Percentiles rank a stretch among this genome's conserved stretches.
Conservation (phyloP, 2,797 vertebrate species). For the Phrynocephalus forsythii region DNA sequence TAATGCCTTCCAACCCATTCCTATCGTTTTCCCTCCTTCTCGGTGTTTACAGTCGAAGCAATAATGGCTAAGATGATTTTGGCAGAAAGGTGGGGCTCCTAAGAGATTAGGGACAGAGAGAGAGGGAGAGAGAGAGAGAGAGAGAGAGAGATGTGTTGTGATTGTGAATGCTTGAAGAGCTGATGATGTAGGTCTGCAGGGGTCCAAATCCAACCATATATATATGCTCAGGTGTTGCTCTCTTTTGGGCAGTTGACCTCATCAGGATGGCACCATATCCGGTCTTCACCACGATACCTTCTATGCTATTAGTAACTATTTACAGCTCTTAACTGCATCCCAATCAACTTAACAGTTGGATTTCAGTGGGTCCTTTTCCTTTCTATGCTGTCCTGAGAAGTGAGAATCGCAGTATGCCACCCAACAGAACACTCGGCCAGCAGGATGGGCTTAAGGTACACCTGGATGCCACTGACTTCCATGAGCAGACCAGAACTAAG, state of each 20-base stretch:
- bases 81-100: slow-evolving; percentile 28
- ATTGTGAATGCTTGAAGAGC: no score
- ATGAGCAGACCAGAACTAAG: background rate
- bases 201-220: slow-evolving; percentile 9
- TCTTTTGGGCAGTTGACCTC: background rate
- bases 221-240: background rate
- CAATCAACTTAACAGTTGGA: background rate
- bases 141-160: rapidly evolving
- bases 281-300: background rate
- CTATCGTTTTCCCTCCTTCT: background rate
- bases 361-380: background rate
- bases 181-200: background rate
- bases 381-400: background rate
- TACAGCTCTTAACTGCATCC: background rate
- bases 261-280: no score
- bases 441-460: no score
- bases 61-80: slow-evolving; percentile 56
- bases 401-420: background rate
- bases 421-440: background rate
- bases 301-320: background rate
- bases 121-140: rapidly evolving
- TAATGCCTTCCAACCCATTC: slow-evolving; percentile 17
- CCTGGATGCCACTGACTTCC: background rate
- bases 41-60: slow-evolving; percentile 57
- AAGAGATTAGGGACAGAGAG: background rate